Percentiles rank a stretch among this genome's conserved stretches.
These are phyloP conservation scores for Diarsia dahlii DNA, from an alignment of 2,888 invertebrate genomes.

Conservation along the genomic window DNA sequence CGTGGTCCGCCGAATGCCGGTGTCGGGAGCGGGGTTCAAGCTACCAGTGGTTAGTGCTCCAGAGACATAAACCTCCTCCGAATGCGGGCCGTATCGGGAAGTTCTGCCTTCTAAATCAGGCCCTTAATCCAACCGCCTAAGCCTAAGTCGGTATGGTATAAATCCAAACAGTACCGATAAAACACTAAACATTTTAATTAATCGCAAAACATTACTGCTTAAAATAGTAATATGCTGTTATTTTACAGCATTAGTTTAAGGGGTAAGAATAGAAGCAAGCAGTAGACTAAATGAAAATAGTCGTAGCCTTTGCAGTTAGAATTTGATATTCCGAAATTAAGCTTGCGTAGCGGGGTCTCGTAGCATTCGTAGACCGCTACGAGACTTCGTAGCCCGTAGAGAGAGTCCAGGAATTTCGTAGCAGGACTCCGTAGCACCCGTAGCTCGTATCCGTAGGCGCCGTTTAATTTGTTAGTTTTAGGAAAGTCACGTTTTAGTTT, in stretches of 20 bases:
- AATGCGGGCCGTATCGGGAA: too few relatives aligned
- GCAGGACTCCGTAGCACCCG: constrained; percentile 37
- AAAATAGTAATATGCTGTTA: background rate
- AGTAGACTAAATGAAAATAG: constrained; percentile 10
- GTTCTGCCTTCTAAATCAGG: too few relatives aligned
- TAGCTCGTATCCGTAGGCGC: constrained; percentile 13
- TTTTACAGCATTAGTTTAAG: background rate
- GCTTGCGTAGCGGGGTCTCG: constrained; percentile 20
- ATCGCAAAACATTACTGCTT: background rate
- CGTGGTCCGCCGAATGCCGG: too few relatives aligned
- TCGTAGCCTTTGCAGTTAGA: background rate
- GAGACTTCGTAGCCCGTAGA: constrained; percentile 27
- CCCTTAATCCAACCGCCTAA: too few relatives aligned
- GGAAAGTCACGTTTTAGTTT: background rate
- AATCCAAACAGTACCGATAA: background rate
- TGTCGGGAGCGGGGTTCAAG: too few relatives aligned
- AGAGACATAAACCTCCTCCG: too few relatives aligned
- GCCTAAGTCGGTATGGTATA: background rate
- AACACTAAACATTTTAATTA: background rate
- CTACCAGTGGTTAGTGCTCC: too few relatives aligned
- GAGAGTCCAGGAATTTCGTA: constrained; percentile 28
- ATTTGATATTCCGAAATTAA: background rate
- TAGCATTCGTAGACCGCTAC: constrained; percentile 42
- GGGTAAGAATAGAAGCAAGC: background rate
- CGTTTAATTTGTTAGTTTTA: background rate